Evolutionary conservation across 1,140 invertebrate genomes (phyloP).

Genomic region (Caenorhabditis remanei): DNA sequence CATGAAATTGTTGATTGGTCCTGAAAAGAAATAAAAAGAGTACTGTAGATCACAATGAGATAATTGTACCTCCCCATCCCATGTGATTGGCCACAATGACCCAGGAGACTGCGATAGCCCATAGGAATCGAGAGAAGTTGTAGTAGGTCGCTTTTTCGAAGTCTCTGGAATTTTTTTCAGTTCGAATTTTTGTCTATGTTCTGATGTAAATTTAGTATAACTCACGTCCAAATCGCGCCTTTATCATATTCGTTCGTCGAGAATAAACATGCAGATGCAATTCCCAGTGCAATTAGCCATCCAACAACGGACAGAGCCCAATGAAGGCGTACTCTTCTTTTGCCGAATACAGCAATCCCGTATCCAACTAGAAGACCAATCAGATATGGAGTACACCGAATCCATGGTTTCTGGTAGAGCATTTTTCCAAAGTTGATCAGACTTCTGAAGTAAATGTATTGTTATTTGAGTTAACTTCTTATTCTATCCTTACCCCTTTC

Average conservation of each 20-base stretch:
- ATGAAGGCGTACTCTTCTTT: constrained; percentile 49
- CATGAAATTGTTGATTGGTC: constrained; percentile 64
- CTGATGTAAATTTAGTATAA: background rate
- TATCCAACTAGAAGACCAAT: constrained; percentile 62
- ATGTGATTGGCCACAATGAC: constrained; percentile 60
- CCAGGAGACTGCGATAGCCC: constrained; percentile 60
- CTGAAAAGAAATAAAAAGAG: constrained; percentile 1
- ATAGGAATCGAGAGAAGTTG: constrained; percentile 64
- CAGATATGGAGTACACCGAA: constrained; percentile 63
- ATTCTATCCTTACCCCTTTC: constrained; percentile 6
- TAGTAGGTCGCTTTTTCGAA: constrained; percentile 65
- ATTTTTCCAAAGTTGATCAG: background rate
- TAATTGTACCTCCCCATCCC: constrained; percentile 61
- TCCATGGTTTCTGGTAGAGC: constrained; percentile 61
- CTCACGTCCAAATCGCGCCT: constrained; percentile 48
- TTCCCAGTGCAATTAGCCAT: constrained; percentile 52
- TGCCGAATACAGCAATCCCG: constrained; percentile 17
- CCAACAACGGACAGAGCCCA: constrained; percentile 45
- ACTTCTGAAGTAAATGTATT: constrained; percentile 12
- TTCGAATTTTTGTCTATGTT: background rate
- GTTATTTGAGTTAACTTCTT: background rate
- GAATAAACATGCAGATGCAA: constrained; percentile 57
- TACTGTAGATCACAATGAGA: background rate
- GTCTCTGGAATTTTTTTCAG: constrained; percentile 37
- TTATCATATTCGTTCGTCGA: constrained; percentile 50